These are phyloP conservation scores for Synanthedon vespiformis DNA, from an alignment of 2,888 invertebrate genomes.

Conservation along the genomic window DNA sequence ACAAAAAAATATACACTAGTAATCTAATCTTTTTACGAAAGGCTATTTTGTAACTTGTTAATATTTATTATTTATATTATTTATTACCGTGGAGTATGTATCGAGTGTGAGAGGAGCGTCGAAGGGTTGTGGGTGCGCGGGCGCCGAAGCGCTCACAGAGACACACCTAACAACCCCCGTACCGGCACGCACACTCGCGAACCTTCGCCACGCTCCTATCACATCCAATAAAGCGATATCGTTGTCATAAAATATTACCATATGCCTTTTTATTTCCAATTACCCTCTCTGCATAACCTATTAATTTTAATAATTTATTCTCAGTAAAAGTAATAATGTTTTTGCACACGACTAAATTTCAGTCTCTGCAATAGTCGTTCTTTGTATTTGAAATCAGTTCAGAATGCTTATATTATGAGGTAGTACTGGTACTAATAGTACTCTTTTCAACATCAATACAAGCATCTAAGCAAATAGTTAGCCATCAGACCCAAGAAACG, in stretches of 20 bases:
- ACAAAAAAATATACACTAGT: conserved; percentile 63
- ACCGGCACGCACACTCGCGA: conserved; percentile 39
- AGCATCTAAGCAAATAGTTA: too few relatives aligned
- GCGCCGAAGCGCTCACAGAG: conserved; percentile 37
- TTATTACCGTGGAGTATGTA: conserved; percentile 66
- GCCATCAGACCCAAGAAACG: too few relatives aligned
- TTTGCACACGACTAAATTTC: too few relatives aligned
- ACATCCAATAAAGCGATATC: conserved; percentile 75
- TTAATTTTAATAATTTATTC: too few relatives aligned
- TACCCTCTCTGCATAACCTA: too few relatives aligned
- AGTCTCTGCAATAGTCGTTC: too few relatives aligned
- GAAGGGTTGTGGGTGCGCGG: conserved; percentile 28
- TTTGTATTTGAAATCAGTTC: too few relatives aligned
- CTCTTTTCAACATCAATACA: too few relatives aligned
- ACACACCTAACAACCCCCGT: conserved; percentile 58
- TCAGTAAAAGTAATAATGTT: too few relatives aligned
- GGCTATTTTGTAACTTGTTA: conserved; percentile 70
- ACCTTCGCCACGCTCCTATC: conserved; percentile 29
- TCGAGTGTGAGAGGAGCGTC: conserved; percentile 44
- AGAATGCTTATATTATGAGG: too few relatives aligned
- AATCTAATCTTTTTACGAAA: conserved; percentile 67
- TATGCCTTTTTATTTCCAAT: conserved; percentile 3
- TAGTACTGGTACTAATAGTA: too few relatives aligned
- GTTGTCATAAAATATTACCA: conserved; percentile 71
- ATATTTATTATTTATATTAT: conserved; percentile 67